These are phyloP conservation scores for Neria commutata DNA, from an alignment of 2,888 invertebrate species.

Conservation along the genomic window DNA sequence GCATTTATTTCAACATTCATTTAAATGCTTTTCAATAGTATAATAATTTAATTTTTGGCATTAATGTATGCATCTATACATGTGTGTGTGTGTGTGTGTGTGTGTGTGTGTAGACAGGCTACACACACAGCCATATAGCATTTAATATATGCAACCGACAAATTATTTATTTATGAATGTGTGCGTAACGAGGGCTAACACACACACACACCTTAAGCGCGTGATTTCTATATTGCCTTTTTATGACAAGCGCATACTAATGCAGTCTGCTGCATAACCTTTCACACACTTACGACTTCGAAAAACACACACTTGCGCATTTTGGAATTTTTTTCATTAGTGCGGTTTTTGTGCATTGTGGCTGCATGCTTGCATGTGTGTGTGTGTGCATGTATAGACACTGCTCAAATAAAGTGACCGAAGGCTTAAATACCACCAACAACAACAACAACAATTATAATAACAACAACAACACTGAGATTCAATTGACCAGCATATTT, in stretches of 20 bases:
- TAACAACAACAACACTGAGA: conserved; percentile 2
- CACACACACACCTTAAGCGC: background rate
- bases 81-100: background rate
- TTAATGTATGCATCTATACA: conserved; percentile 23
- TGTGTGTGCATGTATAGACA: conserved; percentile 35
- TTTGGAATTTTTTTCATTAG: too few relatives aligned
- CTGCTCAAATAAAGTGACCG: conserved; percentile 54
- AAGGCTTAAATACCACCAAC: conserved; percentile 40
- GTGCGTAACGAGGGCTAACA: background rate
- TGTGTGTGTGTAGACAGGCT: background rate
- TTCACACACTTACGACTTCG: background rate
- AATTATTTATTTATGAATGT: background rate
- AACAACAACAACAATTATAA: conserved; percentile 22
- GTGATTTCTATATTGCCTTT: background rate
- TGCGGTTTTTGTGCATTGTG: too few relatives aligned
- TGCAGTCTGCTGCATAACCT: too few relatives aligned
- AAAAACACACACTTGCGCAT: background rate
- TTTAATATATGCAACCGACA: too few relatives aligned
- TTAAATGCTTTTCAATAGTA: conserved; percentile 45
- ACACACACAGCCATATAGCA: conserved; percentile 3
- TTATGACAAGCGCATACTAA: conserved; percentile 21
- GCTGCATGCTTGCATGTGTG: background rate
- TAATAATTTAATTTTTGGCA: conserved; percentile 39
- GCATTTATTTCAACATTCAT: conserved; percentile 49
- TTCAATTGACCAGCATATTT: conserved; percentile 35